Conservation (phyloP, 2,113 vertebrate genomes). For the Sphyrna mokarran region DNA sequence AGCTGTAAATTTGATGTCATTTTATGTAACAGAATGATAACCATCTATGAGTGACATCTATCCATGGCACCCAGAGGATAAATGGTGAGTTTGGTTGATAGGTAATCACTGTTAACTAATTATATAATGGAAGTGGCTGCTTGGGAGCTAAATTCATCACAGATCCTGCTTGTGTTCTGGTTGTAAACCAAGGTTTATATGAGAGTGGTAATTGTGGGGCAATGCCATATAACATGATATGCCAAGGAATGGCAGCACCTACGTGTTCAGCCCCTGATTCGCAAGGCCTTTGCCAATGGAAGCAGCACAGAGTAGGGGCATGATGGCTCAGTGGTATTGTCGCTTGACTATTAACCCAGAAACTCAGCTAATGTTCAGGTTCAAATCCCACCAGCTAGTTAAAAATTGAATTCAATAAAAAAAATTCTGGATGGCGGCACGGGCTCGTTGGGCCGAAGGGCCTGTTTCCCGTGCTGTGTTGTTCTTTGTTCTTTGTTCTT, state of each 20-base stretch:
- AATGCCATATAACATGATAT: not conserved
- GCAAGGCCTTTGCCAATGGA: not conserved
- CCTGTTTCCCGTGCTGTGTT: too few species aligned
- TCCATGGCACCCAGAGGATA: not conserved
- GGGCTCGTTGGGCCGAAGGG: too few species aligned
- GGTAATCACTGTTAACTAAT: not conserved
- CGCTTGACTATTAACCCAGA: too few species aligned
- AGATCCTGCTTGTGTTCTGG: not conserved
- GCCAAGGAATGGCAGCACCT: not conserved
- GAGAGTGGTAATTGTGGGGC: not conserved
- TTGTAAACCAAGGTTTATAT: not conserved
- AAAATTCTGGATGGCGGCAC: too few species aligned
- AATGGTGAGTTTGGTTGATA: not conserved
- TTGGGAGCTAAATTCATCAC: not conserved
- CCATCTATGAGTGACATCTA: not conserved
- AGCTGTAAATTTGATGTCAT: not conserved
- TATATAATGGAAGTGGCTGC: not conserved
- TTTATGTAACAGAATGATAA: not conserved
- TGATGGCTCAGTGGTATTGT: too few species aligned
- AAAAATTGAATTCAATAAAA: too few species aligned
- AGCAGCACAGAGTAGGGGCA: not conserved
- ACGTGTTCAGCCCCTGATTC: not conserved
- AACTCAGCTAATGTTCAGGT: too few species aligned
- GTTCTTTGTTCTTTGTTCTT: too few species aligned
- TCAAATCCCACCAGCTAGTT: too few species aligned